A percentile compares a stretch with the other conserved stretches of the same genome.
Evolutionary conservation across 2,797 vertebrate genomes (phyloP).

Genomic region (Eulemur rubriventer): DNA sequence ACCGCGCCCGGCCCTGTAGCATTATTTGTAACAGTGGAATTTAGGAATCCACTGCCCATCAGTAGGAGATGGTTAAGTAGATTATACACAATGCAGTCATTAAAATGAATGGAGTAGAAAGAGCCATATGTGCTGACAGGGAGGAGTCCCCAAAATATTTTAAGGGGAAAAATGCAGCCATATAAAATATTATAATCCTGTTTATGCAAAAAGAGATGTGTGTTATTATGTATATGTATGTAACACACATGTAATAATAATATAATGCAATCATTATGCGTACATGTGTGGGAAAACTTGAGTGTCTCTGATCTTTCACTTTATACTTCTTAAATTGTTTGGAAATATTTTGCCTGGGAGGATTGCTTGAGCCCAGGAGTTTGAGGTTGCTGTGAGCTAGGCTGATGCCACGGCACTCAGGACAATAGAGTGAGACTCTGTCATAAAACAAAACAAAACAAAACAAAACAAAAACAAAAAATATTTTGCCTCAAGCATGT

Average conservation of each 20-base stretch:
- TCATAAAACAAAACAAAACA: too few relatives aligned
- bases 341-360: neutral
- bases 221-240: neutral
- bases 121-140: neutral
- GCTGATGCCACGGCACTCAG: too few relatives aligned
- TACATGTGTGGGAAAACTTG: neutral
- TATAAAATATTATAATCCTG: neutral
- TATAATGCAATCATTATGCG: neutral
- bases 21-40: neutral
- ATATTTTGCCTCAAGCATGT: neutral
- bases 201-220: neutral
- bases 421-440: too few relatives aligned
- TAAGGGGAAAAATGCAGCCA: neutral
- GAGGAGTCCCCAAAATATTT: neutral
- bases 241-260: neutral
- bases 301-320: neutral
- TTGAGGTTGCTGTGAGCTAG: too few relatives aligned
- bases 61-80: neutral
- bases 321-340: slow-evolving; percentile 27
- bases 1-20: neutral
- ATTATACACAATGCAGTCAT: neutral
- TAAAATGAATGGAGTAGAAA: neutral
- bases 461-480: too few relatives aligned
- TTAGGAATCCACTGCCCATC: neutral
- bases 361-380: too few relatives aligned